These are phyloP conservation scores for Tenthredo mesomela DNA, from an alignment of 2,888 invertebrate genomes.

Conservation along the genomic window DNA sequence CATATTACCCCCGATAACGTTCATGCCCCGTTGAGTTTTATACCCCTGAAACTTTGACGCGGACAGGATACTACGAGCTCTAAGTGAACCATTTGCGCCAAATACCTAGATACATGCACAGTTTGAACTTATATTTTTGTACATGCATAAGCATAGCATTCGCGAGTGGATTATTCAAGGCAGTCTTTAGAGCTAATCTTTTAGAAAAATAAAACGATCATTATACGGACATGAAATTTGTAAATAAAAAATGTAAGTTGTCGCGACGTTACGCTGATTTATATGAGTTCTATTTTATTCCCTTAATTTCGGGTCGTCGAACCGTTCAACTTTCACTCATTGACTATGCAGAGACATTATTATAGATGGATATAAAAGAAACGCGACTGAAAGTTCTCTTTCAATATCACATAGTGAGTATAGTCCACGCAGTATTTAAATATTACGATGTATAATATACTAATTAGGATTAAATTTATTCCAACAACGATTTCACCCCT, in stretches of 20 bases:
- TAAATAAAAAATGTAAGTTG: no score
- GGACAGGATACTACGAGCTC: not conserved
- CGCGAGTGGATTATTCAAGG: not conserved
- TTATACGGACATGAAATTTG: not conserved
- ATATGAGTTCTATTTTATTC: not conserved
- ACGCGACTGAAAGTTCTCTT: not conserved
- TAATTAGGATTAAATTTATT: not conserved
- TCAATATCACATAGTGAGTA: no score
- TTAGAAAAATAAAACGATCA: not conserved
- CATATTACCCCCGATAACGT: conserved; percentile 41
- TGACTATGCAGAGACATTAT: not conserved
- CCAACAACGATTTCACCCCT: not conserved
- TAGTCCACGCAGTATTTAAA: no score
- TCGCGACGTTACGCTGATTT: no score
- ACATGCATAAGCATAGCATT: no score
- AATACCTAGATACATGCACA: conserved; percentile 10
- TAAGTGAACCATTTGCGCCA: conserved; percentile 12
- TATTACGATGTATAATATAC: not conserved
- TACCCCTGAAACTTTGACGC: conserved; percentile 30
- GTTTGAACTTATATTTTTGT: not conserved
- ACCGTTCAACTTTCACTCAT: not conserved
- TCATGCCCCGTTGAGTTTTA: conserved; percentile 34
- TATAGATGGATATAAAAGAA: not conserved
- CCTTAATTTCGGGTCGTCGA: not conserved
- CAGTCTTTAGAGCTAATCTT: not conserved